Evolutionary conservation across 2,888 invertebrate species (phyloP).

Genomic region (Ophraella communa): DNA sequence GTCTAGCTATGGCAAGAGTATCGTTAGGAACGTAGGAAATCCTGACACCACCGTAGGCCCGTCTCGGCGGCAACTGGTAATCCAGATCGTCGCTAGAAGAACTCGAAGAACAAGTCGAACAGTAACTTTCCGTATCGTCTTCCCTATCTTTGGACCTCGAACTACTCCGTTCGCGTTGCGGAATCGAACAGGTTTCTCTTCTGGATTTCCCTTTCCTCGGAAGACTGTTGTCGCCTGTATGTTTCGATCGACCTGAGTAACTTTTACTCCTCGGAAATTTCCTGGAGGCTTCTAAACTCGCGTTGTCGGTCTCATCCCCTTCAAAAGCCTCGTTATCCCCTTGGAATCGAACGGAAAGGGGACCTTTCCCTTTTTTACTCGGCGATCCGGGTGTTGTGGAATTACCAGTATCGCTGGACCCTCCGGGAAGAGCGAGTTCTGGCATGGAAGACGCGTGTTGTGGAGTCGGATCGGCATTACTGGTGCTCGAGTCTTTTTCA

Average conservation of each 20-base stretch:
- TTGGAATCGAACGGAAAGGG: slow-evolving; percentile 64
- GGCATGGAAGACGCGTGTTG: slow-evolving; percentile 69
- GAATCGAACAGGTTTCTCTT: slow-evolving; percentile 26
- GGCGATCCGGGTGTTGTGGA: slow-evolving; percentile 56
- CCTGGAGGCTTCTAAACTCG: slow-evolving; percentile 50
- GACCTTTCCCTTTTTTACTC: slow-evolving; percentile 55
- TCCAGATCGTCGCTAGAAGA: slow-evolving; percentile 89
- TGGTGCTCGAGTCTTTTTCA: slow-evolving; percentile 46
- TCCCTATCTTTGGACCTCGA: slow-evolving; percentile 51
- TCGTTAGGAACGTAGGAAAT: slow-evolving; percentile 95
- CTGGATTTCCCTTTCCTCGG: slow-evolving; percentile 50
- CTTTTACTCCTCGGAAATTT: slow-evolving; percentile 63
- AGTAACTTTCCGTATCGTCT: slow-evolving; percentile 79
- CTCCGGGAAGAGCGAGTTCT: slow-evolving; percentile 62
- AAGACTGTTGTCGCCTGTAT: slow-evolving; percentile 52
- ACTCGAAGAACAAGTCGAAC: slow-evolving; percentile 87
- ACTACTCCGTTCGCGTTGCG: slow-evolving; percentile 8
- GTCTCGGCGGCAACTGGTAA: slow-evolving; percentile 82
- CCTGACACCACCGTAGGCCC: slow-evolving; percentile 86
- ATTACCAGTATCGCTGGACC: slow-evolving; percentile 45
- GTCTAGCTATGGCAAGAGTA: slow-evolving; percentile 81
- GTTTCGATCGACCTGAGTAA: slow-evolving; percentile 61
- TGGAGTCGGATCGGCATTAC: slow-evolving; percentile 46
- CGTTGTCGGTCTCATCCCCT: slow-evolving; percentile 55
- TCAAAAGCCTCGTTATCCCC: slow-evolving; percentile 62